A percentile compares a stretch with the other conserved stretches of the same genome.
These are phyloP conservation scores for Pteronotus mesoamericanus DNA, from an alignment of 2,797 vertebrate genomes.

Conservation along the genomic window DNA sequence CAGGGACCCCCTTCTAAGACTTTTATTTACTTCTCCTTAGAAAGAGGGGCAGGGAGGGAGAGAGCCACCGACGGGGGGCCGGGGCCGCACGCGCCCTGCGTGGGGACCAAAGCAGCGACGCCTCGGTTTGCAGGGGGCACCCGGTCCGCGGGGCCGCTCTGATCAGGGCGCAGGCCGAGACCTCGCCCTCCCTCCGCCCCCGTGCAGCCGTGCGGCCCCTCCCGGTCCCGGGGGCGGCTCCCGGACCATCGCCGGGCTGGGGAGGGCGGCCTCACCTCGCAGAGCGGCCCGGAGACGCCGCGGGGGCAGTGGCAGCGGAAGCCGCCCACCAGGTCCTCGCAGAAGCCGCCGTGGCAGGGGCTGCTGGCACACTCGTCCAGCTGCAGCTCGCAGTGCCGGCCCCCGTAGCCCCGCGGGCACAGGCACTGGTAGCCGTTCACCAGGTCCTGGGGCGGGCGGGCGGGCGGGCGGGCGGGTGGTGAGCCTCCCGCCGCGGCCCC, in stretches of 20 bases:
- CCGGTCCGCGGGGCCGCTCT: not conserved
- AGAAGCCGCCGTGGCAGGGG: conserved; percentile 88
- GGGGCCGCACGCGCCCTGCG: not conserved
- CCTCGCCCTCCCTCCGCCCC: accelerated
- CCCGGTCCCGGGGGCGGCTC: accelerated
- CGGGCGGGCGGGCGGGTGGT: not conserved
- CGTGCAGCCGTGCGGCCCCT: accelerated
- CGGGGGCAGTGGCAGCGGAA: conserved; percentile 89
- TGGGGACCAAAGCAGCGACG: not conserved
- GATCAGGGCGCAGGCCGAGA: not conserved
- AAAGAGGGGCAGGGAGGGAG: not conserved
- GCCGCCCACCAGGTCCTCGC: conserved; percentile 83
- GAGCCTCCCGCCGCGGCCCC: accelerated
- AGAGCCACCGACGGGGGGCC: not conserved
- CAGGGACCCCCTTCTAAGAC: not conserved
- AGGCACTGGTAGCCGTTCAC: conserved; percentile 88
- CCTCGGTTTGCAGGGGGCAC: not conserved
- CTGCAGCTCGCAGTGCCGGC: conserved; percentile 90
- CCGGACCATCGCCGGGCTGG: accelerated
- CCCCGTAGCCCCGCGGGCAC: conserved; percentile 88
- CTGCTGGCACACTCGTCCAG: conserved; percentile 86
- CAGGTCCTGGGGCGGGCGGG: conserved; percentile 79
- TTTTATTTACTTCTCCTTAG: not conserved
- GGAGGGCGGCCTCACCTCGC: conserved; percentile 87
- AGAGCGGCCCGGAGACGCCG: conserved; percentile 88